Percentiles rank a stretch among this genome's conserved stretches.
Evolutionary conservation across 2,113 vertebrate genomes (phyloP).

Genomic region (Tautogolabrus adspersus): DNA sequence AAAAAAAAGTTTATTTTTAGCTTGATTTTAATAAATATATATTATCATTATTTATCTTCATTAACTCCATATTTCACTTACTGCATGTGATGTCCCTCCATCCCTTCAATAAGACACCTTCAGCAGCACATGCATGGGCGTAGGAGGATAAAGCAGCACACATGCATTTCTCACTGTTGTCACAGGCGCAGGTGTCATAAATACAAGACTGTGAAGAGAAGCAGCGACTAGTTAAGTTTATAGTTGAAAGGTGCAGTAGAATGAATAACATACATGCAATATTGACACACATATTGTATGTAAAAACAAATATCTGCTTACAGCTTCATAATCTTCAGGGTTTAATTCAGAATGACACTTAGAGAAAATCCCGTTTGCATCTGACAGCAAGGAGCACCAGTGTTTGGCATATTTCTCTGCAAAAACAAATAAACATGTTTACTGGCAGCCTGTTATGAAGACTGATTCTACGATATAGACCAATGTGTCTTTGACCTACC

Average conservation of each 20-base stretch:
- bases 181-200: constrained; percentile 91
- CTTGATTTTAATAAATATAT: neutral
- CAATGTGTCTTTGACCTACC: constrained; percentile 76
- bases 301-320: constrained; percentile 71
- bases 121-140: constrained; percentile 85
- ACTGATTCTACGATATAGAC: neutral
- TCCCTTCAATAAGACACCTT: constrained; percentile 79
- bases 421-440: constrained; percentile 23
- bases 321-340: constrained; percentile 85
- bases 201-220: constrained; percentile 86
- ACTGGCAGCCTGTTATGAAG: neutral
- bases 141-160: constrained; percentile 90
- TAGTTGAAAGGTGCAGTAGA: neutral
- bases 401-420: constrained; percentile 89
- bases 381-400: constrained; percentile 87
- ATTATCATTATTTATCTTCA: neutral
- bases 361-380: constrained; percentile 84
- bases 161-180: constrained; percentile 89
- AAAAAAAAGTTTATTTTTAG: neutral
- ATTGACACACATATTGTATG: neutral
- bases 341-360: constrained; percentile 86
- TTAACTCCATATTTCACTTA: constrained; percentile 60
- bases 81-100: constrained; percentile 85
- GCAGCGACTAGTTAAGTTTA: neutral
- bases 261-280: neutral